phyloP scores from a whole-genome alignment of 2,113 vertebrate genomes.

The Eulemur rufifrons region DNA sequence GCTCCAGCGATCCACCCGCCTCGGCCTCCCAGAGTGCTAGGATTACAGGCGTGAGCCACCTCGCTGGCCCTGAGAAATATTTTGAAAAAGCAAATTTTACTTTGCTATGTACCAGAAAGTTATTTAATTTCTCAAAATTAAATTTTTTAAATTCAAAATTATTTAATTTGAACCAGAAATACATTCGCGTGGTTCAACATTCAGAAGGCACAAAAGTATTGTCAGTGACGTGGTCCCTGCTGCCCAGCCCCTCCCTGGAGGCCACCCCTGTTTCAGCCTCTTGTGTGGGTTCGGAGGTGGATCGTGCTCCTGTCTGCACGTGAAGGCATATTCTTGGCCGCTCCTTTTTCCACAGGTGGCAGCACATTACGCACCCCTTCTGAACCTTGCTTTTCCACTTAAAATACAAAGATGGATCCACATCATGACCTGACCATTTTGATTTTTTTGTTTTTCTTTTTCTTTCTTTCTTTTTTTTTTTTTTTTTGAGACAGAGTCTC shows the following conservation, averaged over 20 bases:
- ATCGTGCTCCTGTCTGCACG: not conserved
- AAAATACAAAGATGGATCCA: not conserved
- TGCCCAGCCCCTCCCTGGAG: not conserved
- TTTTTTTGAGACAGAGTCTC: not conserved
- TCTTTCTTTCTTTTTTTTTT: not conserved
- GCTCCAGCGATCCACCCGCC: too few relatives aligned
- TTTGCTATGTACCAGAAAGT: not conserved
- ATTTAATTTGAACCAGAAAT: not conserved
- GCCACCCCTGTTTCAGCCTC: not conserved
- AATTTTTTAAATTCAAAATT: not conserved
- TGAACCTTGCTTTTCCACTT: not conserved
- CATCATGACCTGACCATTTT: not conserved
- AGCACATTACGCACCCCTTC: not conserved
- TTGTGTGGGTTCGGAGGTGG: not conserved
- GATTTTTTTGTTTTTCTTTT: not conserved
- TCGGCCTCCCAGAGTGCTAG: too few relatives aligned
- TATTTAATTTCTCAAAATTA: not conserved
- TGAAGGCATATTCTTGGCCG: not conserved
- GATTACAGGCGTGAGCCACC: too few relatives aligned
- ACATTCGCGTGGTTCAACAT: not conserved
- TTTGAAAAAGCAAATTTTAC: not conserved
- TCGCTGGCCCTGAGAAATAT: not conserved
- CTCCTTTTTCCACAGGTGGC: not conserved
- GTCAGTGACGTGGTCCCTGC: not conserved
- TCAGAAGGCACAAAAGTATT: not conserved